These are phyloP conservation scores for Sarcophaga subvicina DNA, from an alignment of 2,888 invertebrate genomes.

Conservation along the genomic window DNA sequence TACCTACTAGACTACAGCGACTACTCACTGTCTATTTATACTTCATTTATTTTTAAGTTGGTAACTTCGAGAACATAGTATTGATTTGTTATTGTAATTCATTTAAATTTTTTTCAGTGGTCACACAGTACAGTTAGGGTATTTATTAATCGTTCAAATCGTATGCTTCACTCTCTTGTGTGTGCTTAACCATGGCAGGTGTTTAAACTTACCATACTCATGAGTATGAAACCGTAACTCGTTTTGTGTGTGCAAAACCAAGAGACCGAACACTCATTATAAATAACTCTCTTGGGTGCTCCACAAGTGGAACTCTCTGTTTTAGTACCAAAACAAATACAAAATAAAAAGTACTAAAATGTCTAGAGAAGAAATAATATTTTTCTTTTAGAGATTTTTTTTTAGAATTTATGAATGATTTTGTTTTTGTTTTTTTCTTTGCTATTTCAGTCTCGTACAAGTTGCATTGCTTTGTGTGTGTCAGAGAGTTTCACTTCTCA, in stretches of 20 bases:
- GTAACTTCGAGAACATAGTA: too few species aligned
- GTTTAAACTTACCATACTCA: conserved; percentile 46
- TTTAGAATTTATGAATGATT: conserved; percentile 61
- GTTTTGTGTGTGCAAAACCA: conserved; percentile 36
- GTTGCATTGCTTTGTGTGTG: neutral
- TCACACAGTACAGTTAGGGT: too few species aligned
- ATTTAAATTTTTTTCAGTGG: too few species aligned
- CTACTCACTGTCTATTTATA: too few species aligned
- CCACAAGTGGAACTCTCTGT: neutral
- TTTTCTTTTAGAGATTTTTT: neutral
- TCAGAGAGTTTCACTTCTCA: conserved; percentile 20
- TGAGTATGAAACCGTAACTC: conserved; percentile 29
- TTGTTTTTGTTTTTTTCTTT: neutral
- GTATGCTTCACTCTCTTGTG: neutral
- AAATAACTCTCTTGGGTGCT: neutral
- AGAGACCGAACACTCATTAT: neutral
- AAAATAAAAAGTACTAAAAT: neutral
- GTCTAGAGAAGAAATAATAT: neutral
- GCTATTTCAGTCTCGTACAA: too few species aligned
- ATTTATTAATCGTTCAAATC: too few species aligned
- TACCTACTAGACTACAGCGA: too few species aligned
- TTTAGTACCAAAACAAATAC: conserved; percentile 47
- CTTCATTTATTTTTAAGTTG: too few species aligned
- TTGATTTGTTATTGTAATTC: too few species aligned
- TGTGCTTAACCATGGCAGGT: conserved; percentile 50